Evolutionary conservation across 2,113 vertebrate genomes (phyloP).

Genomic region (Actenoides lindsayi): DNA sequence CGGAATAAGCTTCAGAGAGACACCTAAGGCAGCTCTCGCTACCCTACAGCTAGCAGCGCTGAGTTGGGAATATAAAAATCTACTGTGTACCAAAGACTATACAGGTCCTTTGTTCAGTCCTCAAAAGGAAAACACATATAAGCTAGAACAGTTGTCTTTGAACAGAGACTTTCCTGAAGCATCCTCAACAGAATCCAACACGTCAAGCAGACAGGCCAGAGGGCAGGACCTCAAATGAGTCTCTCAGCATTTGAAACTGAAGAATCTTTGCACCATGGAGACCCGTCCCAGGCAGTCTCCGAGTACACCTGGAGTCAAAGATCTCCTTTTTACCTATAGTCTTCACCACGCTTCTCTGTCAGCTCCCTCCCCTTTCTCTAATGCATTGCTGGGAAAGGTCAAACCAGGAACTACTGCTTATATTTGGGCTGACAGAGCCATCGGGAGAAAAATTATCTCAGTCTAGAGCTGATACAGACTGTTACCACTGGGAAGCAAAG

Average conservation of each 20-base stretch:
- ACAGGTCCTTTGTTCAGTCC: neutral
- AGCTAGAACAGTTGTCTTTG: neutral
- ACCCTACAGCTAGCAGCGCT: neutral
- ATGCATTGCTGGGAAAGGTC: neutral
- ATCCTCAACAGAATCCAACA: neutral
- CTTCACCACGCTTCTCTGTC: neutral
- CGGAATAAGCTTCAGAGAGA: neutral
- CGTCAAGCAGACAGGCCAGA: neutral
- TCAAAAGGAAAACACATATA: neutral
- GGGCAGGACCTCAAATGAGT: neutral
- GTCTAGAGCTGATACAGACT: neutral
- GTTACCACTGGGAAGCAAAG: neutral
- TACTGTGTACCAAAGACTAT: neutral
- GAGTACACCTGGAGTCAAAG: neutral
- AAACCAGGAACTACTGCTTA: neutral
- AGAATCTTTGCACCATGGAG: neutral
- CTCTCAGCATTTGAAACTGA: neutral
- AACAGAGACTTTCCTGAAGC: neutral
- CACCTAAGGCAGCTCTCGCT: neutral
- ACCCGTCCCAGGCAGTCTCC: neutral
- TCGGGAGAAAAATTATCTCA: neutral
- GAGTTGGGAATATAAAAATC: neutral
- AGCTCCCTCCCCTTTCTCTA: neutral
- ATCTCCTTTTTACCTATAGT: neutral
- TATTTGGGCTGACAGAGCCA: neutral